Evolutionary conservation across 2,888 invertebrate genomes (phyloP).

Genomic region (Nebria brevicollis): DNA sequence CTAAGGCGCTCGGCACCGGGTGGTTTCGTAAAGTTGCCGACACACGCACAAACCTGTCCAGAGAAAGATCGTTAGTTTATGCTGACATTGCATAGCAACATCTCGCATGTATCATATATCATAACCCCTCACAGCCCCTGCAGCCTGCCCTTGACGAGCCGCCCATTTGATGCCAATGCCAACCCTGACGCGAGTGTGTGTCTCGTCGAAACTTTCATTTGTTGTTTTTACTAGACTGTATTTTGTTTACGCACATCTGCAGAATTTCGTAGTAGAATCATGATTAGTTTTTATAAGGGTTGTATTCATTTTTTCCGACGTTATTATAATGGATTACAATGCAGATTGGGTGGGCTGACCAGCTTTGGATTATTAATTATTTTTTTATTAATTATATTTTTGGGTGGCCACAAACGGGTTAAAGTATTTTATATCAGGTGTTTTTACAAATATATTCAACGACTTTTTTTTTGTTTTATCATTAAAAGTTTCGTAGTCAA

Average conservation of each 20-base stretch:
- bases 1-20: slow-evolving; percentile 2
- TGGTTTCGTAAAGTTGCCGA: slow-evolving; percentile 7
- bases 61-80: slow-evolving; percentile 7
- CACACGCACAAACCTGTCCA: neutral
- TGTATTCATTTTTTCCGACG: neutral
- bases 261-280: neutral
- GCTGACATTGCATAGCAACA: slow-evolving; percentile 7
- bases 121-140: neutral
- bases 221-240: slow-evolving; percentile 3
- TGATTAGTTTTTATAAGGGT: slow-evolving; percentile 6
- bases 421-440: neutral
- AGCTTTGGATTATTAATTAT: slow-evolving; percentile 14
- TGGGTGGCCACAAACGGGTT: slow-evolving; percentile 2
- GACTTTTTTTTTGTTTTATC: no score
- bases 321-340: slow-evolving; percentile 1
- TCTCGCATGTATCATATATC: slow-evolving; percentile 20
- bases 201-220: neutral
- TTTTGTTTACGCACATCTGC: slow-evolving; percentile 20
- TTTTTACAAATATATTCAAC: neutral
- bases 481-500: no score
- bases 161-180: slow-evolving; percentile 7
- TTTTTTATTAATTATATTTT: slow-evolving; percentile 16
- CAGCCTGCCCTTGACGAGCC: neutral
- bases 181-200: neutral
- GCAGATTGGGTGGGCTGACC: slow-evolving; percentile 20